Evolutionary conservation across 2,113 vertebrate genomes (phyloP), one percentile per base, ranked within the genome.

Genomic region (Pimephales promelas): DNA sequence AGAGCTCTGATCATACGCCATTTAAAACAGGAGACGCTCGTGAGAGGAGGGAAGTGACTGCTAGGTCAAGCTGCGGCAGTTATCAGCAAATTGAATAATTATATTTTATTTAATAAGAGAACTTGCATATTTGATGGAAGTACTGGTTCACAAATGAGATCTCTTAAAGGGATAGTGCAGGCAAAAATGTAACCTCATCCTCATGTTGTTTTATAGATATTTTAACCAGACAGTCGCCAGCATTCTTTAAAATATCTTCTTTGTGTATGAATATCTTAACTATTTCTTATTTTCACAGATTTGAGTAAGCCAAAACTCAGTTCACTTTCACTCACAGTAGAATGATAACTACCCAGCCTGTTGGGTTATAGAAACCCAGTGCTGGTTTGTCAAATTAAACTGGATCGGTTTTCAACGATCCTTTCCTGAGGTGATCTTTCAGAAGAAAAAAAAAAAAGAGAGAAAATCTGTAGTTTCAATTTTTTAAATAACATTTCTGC

Each of bases 1-100:
- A 14, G 14, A 74, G 73, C 83, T 79, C 66, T 52, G 52, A 84
- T 79, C 83, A 82, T 73, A 61, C 74, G 2, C 47, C 8, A 54
- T 75, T 70, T 68, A 43, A 79, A 85, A 61, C 31, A 83, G 59
- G 73, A 22, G 3, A 22, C 7, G 11, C 36, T 73, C 54, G 18
- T 75, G 24, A 74, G 75, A 28, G 26, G 11, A 59, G 34, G 56
- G 31, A 79, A 66, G 85, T 13, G 40, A 79, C 43, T 31, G n/a
- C 24, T 62, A 62, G 79, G 79, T 54, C 62, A 70, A 70, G 62
- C 79, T 6, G 18, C 20, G n/a, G 28, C 10, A 54, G 62, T 54
- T 34, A 81, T 47, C 43, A 34, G 61, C 47, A 81, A 81, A 81
- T 70, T 70, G 18, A 52, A 81, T 24, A 36, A 81, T 81, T 24